Conservation (phyloP, 2,888 invertebrate species). For the Antheraea yamamai region DNA sequence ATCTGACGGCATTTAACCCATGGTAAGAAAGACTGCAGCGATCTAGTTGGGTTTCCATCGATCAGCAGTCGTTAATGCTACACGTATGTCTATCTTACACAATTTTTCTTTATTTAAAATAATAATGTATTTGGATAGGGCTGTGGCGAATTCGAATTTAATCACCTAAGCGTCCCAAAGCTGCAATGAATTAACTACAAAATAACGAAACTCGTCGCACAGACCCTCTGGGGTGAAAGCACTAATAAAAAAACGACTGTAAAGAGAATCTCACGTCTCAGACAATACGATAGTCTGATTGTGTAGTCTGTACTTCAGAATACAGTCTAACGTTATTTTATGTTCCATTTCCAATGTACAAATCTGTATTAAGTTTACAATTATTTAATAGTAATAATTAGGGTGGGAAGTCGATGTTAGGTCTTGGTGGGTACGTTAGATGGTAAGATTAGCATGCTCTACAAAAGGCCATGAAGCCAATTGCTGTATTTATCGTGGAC, state of each 20-base stretch:
- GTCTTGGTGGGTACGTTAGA: no score
- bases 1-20: no score
- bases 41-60: no score
- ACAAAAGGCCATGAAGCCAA: no score
- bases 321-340: neutral
- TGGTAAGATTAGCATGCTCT: no score
- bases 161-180: constrained; percentile 10
- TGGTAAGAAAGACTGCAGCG: no score
- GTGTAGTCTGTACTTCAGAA: neutral
- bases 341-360: neutral
- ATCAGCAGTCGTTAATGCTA: no score
- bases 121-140: neutral
- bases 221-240: constrained; percentile 1
- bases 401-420: no score
- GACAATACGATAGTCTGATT: neutral
- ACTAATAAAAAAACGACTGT: constrained; percentile 7
- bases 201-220: neutral
- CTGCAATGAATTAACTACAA: neutral
- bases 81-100: neutral
- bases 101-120: neutral
- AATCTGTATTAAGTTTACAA: neutral
- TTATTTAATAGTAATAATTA: no score
- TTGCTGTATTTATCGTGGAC: no score
- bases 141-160: neutral
- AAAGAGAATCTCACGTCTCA: neutral